A percentile compares a stretch with the other conserved stretches of the same genome.
Conservation (phyloP, 2,888 invertebrate species). For the Deilephila porcellus region DNA sequence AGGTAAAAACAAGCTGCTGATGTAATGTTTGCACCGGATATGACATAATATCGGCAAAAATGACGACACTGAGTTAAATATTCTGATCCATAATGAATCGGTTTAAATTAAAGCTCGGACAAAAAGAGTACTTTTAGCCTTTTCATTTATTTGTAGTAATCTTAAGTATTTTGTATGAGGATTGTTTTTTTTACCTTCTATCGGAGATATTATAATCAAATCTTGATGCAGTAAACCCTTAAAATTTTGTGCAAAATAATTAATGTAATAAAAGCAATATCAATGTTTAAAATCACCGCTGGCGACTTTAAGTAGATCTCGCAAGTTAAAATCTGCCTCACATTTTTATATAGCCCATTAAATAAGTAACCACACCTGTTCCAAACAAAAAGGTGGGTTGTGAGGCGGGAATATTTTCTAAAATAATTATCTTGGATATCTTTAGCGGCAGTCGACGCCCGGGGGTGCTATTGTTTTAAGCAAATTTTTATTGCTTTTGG, state of each 20-base stretch:
- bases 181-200: too few relatives aligned
- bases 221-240: too few relatives aligned
- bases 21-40: too few relatives aligned
- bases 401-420: conserved; percentile 74
- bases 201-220: too few relatives aligned
- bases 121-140: too few relatives aligned
- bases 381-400: conserved; percentile 69
- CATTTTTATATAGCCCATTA: conserved; percentile 42
- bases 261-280: neutral
- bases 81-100: too few relatives aligned
- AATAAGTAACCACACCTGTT: conserved; percentile 71
- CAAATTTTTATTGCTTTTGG: conserved; percentile 79
- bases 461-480: conserved; percentile 83
- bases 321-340: conserved; percentile 7
- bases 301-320: conserved; percentile 15
- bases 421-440: conserved; percentile 82
- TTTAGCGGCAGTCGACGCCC: conserved; percentile 75
- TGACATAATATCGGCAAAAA: too few relatives aligned
- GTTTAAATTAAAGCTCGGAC: too few relatives aligned
- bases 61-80: too few relatives aligned
- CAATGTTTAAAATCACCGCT: neutral
- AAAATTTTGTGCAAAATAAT: neutral
- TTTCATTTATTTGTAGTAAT: too few relatives aligned
- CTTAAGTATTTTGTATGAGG: too few relatives aligned
- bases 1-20: too few relatives aligned